Conservation (phyloP, 53 echinoderm and acorn worm species). For the Temnopleurus reevesii region DNA sequence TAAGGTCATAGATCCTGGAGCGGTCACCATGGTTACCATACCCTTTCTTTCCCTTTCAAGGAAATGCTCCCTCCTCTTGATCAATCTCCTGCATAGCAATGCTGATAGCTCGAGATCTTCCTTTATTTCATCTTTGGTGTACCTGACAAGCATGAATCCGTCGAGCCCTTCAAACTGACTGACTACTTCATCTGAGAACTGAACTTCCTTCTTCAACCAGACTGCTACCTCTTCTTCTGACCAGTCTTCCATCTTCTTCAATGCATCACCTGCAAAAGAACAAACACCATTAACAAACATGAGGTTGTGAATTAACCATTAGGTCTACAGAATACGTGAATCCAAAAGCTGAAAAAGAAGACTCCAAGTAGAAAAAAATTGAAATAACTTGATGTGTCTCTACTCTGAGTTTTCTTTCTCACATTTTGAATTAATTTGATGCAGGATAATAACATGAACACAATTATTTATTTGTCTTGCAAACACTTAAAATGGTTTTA, state of each 20-base stretch:
- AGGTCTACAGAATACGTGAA: too few species aligned
- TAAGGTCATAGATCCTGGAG: neutral
- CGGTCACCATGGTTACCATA: neutral
- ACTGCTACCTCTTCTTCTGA: slow-evolving; percentile 13
- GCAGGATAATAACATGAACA: too few species aligned
- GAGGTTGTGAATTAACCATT: too few species aligned
- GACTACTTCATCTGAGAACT: slow-evolving; percentile 9
- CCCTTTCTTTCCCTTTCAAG: neutral
- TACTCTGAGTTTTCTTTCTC: too few species aligned
- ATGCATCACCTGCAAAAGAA: neutral
- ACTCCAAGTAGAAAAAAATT: too few species aligned
- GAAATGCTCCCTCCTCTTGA: neutral
- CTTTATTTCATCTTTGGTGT: neutral
- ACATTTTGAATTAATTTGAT: too few species aligned
- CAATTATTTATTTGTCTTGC: too few species aligned
- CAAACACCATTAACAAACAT: too few species aligned
- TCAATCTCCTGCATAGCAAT: neutral
- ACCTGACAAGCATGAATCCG: slow-evolving; percentile 28
- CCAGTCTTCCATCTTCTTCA: slow-evolving; percentile 7
- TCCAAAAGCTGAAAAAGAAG: too few species aligned
- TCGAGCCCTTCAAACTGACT: slow-evolving; percentile 16
- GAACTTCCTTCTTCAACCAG: neutral
- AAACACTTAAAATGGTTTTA: too few species aligned
- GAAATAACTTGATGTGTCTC: too few species aligned
- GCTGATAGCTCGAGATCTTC: slow-evolving; percentile 15